Conservation (phyloP, 2,797 vertebrate species). For the Danio albolineatus region DNA sequence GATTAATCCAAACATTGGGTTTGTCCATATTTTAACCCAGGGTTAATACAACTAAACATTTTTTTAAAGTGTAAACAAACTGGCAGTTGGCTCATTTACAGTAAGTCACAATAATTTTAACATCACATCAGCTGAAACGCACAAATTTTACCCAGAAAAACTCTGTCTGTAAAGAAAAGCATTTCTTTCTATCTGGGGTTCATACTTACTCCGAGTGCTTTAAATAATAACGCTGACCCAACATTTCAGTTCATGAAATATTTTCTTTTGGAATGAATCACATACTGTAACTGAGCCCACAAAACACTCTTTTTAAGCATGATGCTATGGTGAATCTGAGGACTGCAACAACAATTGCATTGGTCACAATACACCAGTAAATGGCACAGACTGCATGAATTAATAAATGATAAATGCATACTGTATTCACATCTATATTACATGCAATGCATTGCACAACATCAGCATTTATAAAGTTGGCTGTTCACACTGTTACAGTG, state of each 20-base stretch:
- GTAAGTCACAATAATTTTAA: neutral
- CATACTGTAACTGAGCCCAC: neutral
- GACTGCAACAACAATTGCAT: neutral
- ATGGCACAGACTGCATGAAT: constrained; percentile 36
- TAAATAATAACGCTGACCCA: neutral
- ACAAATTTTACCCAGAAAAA: neutral
- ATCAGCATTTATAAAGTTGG: constrained; percentile 15
- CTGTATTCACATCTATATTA: constrained; percentile 57
- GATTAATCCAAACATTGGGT: too few relatives aligned
- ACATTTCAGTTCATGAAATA: neutral
- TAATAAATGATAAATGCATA: constrained; percentile 67
- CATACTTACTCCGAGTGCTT: neutral
- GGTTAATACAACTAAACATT: too few relatives aligned
- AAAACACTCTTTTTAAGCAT: constrained; percentile 13
- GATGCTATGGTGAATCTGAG: neutral
- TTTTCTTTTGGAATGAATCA: constrained; percentile 9
- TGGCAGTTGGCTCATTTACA: neutral
- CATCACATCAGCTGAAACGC: neutral
- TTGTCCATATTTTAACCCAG: too few relatives aligned
- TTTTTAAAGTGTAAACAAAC: neutral
- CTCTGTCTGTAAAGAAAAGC: neutral
- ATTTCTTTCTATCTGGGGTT: neutral
- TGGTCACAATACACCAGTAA: neutral
- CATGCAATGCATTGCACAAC: constrained; percentile 11
- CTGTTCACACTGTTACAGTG: neutral